A percentile compares a stretch with the other conserved stretches of the same genome.
Evolutionary conservation across 2,797 vertebrate species (phyloP).

Genomic region (Geotrypetes seraphini): DNA sequence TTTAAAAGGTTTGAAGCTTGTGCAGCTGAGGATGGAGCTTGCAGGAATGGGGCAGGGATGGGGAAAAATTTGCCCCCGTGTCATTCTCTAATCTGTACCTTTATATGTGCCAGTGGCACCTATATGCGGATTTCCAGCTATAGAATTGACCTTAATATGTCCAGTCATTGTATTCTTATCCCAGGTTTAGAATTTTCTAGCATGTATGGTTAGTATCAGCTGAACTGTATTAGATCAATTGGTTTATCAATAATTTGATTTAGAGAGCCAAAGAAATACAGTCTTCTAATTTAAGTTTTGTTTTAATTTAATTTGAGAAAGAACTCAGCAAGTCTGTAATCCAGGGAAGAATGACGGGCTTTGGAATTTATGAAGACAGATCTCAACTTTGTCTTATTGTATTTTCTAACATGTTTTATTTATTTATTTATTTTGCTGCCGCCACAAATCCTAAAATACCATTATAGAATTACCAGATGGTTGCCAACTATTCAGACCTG

Average conservation of each 20-base stretch:
- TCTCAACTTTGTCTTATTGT: conserved; percentile 17
- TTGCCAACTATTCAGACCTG: conserved; percentile 37
- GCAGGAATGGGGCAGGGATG: no score
- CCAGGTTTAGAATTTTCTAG: no score
- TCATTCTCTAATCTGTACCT: no score
- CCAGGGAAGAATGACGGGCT: conserved; percentile 19
- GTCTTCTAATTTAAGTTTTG: conserved; percentile 27
- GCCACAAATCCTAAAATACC: conserved; percentile 43
- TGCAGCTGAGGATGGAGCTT: no score
- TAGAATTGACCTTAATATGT: no score
- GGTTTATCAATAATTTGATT: not conserved
- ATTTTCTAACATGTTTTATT: conserved; percentile 38
- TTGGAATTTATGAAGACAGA: conserved; percentile 14
- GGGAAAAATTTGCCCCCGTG: no score
- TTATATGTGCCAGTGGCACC: no score
- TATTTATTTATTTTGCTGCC: conserved; percentile 37
- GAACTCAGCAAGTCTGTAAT: conserved; percentile 17
- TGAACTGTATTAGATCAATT: not conserved
- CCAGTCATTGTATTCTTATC: no score
- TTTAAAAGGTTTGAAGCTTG: no score
- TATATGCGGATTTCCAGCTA: no score
- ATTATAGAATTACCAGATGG: conserved; percentile 34
- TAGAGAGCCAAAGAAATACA: conserved; percentile 26
- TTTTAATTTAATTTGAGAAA: conserved; percentile 20
- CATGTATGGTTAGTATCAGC: no score